A percentile compares a stretch with the other conserved stretches of the same genome.
phyloP scores from a whole-genome alignment of 2,797 vertebrate species.

The Rhynchotus rufescens region DNA sequence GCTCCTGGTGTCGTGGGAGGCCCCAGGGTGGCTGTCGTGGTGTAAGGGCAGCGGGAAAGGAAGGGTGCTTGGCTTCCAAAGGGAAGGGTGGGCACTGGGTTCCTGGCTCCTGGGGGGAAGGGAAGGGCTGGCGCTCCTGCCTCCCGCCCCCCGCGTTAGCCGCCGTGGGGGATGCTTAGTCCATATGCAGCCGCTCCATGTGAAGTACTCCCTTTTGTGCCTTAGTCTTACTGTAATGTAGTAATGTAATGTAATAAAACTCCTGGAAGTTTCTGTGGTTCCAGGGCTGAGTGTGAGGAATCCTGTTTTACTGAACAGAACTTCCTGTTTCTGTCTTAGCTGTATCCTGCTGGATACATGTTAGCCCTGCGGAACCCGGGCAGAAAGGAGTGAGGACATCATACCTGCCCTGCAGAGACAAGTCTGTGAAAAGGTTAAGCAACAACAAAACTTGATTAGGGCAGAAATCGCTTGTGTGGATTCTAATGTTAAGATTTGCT shows the following conservation, averaged over 20 bases:
- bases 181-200: not conserved
- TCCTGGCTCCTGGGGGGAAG: too few species aligned
- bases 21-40: not conserved
- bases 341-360: not conserved
- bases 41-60: not conserved
- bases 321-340: slow-evolving; percentile 35
- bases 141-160: not conserved
- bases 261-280: not conserved
- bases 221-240: not conserved
- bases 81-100: too few species aligned
- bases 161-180: fast-evolving
- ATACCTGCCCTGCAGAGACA: not conserved
- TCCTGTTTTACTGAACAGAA: slow-evolving; percentile 1
- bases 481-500: not conserved
- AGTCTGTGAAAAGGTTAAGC: not conserved
- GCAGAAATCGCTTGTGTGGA: not conserved
- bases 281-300: not conserved
- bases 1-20: fast-evolving
- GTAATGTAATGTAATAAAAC: not conserved
- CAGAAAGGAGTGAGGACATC: fast-evolving
- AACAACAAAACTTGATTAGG: not conserved
- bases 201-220: not conserved
- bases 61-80: too few species aligned
- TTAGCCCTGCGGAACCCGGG: not conserved
- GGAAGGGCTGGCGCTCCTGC: too few species aligned